A percentile compares a stretch with the other conserved stretches of the same genome.
Conservation (phyloP, 2,113 vertebrate species). For the Antechinus flavipes region DNA sequence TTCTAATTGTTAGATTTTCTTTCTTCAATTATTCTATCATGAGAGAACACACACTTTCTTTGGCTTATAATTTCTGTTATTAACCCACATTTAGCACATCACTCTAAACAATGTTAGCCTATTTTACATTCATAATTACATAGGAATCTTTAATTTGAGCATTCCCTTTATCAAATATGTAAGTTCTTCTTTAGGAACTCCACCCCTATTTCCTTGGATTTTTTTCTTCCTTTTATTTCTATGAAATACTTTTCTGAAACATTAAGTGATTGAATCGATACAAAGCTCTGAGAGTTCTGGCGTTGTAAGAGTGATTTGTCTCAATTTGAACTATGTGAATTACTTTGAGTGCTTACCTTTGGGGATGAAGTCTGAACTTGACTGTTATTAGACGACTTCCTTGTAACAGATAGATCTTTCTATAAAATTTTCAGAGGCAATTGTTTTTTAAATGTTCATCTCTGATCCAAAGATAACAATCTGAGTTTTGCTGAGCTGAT, state of each 20-base stretch:
- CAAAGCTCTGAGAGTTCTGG: background rate
- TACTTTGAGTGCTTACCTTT: background rate
- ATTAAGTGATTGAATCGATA: background rate
- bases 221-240: background rate
- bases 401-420: background rate
- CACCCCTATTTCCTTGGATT: background rate
- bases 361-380: background rate
- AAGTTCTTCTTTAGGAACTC: background rate
- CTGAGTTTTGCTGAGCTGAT: background rate
- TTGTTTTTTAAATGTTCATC: background rate
- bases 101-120: background rate
- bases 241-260: background rate
- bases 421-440: background rate
- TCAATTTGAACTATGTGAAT: background rate
- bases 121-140: background rate
- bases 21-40: background rate
- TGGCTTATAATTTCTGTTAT: background rate
- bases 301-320: background rate
- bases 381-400: background rate
- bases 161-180: background rate
- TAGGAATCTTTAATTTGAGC: background rate
- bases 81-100: background rate
- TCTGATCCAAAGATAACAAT: background rate
- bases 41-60: background rate
- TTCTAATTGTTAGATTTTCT: background rate